These are phyloP conservation scores for Grammomys surdaster DNA, from an alignment of 2,113 vertebrate genomes.

Conservation along the genomic window DNA sequence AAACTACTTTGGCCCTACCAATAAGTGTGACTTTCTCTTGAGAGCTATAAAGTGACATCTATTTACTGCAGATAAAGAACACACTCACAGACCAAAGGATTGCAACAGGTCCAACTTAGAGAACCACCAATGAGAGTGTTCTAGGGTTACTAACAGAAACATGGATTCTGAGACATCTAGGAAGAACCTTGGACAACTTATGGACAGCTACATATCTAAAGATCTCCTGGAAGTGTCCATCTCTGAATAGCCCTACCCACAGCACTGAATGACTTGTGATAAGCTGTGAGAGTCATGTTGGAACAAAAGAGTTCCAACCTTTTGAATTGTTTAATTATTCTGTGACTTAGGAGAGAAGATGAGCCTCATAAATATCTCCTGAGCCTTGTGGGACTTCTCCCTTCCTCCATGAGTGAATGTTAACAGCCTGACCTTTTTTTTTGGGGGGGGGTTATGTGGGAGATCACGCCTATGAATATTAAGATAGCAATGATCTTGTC, in stretches of 20 bases:
- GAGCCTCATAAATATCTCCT: not conserved
- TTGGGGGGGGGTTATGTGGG: not conserved
- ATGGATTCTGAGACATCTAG: not conserved
- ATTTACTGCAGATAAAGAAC: not conserved
- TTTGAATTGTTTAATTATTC: not conserved
- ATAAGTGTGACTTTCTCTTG: not conserved
- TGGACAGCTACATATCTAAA: not conserved
- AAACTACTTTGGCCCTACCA: not conserved
- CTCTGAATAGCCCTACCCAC: not conserved
- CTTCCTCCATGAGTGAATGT: not conserved
- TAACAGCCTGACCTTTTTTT: not conserved
- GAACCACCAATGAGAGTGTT: not conserved
- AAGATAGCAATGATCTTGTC: not conserved
- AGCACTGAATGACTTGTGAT: not conserved
- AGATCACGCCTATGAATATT: not conserved
- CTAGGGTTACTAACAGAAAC: not conserved
- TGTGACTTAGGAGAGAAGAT: not conserved
- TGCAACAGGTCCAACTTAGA: no score
- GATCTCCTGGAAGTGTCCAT: not conserved
- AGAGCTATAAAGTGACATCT: not conserved
- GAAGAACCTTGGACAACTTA: not conserved
- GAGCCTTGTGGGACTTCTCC: not conserved
- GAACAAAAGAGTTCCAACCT: not conserved
- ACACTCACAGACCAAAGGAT: not conserved
- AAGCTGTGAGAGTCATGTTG: no score